Evolutionary conservation across 2,888 invertebrate genomes (phyloP), one percentile per base, ranked within the genome.

Genomic region (Drosophila atroscutellata): DNA sequence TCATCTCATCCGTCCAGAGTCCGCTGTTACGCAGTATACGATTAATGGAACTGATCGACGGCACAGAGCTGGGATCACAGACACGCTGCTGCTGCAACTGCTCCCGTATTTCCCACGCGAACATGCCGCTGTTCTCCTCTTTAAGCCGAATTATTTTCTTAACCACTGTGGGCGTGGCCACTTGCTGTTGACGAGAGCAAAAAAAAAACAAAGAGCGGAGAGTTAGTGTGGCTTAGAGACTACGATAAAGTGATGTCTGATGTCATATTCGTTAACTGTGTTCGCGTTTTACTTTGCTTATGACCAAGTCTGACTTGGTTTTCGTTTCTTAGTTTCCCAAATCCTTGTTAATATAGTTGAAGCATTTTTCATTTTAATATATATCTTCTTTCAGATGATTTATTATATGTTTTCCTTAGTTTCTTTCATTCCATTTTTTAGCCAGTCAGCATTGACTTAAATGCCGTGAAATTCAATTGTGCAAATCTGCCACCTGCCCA

Each of bases 71-170:
- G 0, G 97, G 97, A 92, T 98, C 98, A 91, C 98, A 98, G 80
- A 98, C 96, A 66, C 98, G 95, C 90, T 98, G 98, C 52, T 97
- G 95, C 62, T 98, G 95, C 77, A 99, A 94, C 86, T 97, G 96
- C 93, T 99, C 97, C 0, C 98, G 94, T 78, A 99, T 98, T 94
- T 99, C 99, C 98, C 98, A 99, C 13, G 98, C 98, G 93, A 99
- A 98, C 96, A 98, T 97, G 7, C 98, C 97, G 0, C 98, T 98
- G 93, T 98, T 98, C 92, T 98, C 98, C 91, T 98, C 97, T 92
- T 99, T 99, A 88, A 98, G 95, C 7, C 98, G 96, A 37, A 98
- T 95, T 83, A 99, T 99, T 94, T 98, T 97, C 94, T 98, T 97
- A 18, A 99, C 98, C 1, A 99, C 98, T 0, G 98, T 97, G 2